These are phyloP conservation scores for Protophormia terraenovae DNA, from an alignment of 2,888 invertebrate genomes.

Conservation along the genomic window DNA sequence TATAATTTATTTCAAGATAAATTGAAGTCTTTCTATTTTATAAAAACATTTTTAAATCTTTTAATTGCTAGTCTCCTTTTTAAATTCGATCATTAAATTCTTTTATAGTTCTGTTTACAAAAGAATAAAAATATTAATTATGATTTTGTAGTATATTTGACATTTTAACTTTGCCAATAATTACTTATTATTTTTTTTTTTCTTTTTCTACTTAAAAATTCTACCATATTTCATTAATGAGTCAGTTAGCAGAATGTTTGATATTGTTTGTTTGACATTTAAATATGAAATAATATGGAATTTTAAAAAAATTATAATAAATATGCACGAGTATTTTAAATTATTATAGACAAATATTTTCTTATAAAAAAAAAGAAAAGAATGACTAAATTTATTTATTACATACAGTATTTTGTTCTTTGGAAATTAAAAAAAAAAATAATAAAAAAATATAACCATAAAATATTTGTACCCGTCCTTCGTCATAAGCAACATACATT, in stretches of 20 bases:
- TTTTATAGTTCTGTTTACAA: not conserved
- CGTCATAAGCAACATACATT: not conserved
- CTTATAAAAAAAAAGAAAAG: not conserved
- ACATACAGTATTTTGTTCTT: not conserved
- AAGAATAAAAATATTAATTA: not conserved
- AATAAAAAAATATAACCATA: not conserved
- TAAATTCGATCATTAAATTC: no score
- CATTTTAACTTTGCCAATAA: slow-evolving; percentile 29
- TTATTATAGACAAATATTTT: not conserved
- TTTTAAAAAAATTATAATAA: not conserved
- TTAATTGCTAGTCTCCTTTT: no score
- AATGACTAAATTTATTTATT: slow-evolving; percentile 26
- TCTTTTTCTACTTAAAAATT: not conserved
- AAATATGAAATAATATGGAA: not conserved
- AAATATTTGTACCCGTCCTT: slow-evolving; percentile 36
- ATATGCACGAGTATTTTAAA: not conserved
- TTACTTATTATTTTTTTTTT: slow-evolving; percentile 1
- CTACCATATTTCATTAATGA: not conserved
- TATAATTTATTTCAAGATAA: no score
- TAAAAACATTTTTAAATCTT: no score
- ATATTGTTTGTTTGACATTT: slow-evolving; percentile 27
- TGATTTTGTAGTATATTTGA: slow-evolving; percentile 15
- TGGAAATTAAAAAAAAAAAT: not conserved
- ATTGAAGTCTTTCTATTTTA: no score
- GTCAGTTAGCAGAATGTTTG: slow-evolving; percentile 29